Evolutionary conservation across 2,888 invertebrate genomes (phyloP), one percentile per base, ranked within the genome.

Genomic region (Oscheius sp.): DNA sequence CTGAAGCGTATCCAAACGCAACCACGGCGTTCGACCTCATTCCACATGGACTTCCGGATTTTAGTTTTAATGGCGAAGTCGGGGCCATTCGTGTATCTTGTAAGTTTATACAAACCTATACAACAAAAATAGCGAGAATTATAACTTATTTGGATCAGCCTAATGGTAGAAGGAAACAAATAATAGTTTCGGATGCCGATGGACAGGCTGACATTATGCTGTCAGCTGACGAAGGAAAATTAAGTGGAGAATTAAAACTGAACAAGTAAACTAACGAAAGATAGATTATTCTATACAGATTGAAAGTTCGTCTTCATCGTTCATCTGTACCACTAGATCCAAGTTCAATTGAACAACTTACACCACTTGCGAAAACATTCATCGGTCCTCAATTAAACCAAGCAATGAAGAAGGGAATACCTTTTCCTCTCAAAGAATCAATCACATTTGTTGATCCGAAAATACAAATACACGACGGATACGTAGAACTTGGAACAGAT

Each of bases 91-190:
- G 79, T 26, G 56, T 82, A n/a, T 70, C 73, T 36, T 82, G 84
- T 84, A 38, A 62, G 72, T 54, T n/a, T n/a, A n/a, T n/a, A n/a
- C n/a, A n/a, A n/a, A n/a, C n/a, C n/a, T n/a, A n/a, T n/a, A n/a
- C n/a, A n/a, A n/a, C n/a, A n/a, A n/a, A n/a, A n/a, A n/a, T 64
- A 84, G 84, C 82, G 30, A 76, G 83, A n/a, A 81, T 84, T 33
- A 68, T 84, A 8, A 82, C 82, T 0, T 82, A 84, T 41, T 78
- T 75, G 8, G 70, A 72, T 26, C 72, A 75, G 30, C n/a, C n/a
- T n/a, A 71, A 72, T 33, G 64, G 71, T 14, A 38, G 45, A 20
- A n/a, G 8, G 5, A 61, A 65, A 44, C 62, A 66, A 47, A 75
- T 85, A 32, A 76, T 85, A 24, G 85, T 85, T 14, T 78, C 82